Conservation (phyloP, 2,113 vertebrate genomes). For the Planiliza haematocheilus region DNA sequence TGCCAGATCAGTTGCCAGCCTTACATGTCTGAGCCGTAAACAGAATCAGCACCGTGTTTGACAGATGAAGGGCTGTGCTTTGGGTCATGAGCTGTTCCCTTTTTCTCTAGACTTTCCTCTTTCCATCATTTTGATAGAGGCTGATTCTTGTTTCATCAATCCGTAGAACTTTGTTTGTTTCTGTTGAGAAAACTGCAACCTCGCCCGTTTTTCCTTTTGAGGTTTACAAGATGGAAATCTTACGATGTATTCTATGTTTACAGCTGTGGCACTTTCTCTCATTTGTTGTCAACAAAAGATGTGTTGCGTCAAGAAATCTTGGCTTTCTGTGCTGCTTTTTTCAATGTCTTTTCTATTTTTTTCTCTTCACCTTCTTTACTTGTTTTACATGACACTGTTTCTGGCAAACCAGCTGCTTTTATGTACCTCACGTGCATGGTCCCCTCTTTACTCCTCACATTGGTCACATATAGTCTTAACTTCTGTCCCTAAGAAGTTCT, state of each 20-base stretch:
- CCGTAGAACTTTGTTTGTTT: not conserved
- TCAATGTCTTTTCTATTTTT: too few relatives aligned
- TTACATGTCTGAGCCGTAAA: slow-evolving; percentile 13
- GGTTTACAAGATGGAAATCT: not conserved
- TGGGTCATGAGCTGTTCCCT: not conserved
- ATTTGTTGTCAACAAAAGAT: not conserved
- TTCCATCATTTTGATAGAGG: slow-evolving; percentile 5
- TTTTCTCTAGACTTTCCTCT: not conserved
- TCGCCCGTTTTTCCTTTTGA: not conserved
- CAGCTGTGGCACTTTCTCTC: not conserved
- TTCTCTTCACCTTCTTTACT: too few relatives aligned
- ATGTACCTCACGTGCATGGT: too few relatives aligned
- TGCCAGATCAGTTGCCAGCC: slow-evolving; percentile 5
- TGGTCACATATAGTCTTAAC: too few relatives aligned
- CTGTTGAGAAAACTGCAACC: not conserved
- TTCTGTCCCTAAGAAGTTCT: too few relatives aligned
- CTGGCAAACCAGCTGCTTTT: too few relatives aligned
- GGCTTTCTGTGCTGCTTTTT: not conserved
- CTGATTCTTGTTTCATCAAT: slow-evolving; percentile 7
- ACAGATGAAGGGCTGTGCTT: slow-evolving; percentile 19
- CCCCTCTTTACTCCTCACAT: too few relatives aligned
- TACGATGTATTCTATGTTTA: not conserved
- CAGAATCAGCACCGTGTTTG: slow-evolving; percentile 14
- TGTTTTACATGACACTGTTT: too few relatives aligned
- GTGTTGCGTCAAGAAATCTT: not conserved